These are phyloP conservation scores for Ectropis grisescens DNA, from an alignment of 1,140 invertebrate genomes.

Conservation along the genomic window DNA sequence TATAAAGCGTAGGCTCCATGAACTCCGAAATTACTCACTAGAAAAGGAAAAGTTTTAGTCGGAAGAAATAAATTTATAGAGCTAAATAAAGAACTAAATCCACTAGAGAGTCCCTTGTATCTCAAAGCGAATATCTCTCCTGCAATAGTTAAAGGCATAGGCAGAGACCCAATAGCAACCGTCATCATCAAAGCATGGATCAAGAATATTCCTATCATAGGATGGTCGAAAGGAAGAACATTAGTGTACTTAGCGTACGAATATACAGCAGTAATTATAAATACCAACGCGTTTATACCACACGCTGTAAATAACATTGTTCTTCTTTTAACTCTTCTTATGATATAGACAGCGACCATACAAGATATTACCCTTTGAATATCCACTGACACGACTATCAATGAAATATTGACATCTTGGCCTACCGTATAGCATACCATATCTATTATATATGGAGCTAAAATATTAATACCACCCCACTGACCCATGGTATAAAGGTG, in stretches of 20 bases:
- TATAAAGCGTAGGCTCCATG: constrained; percentile 33
- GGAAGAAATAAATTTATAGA: constrained; percentile 36
- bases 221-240: constrained; percentile 23
- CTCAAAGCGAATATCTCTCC: constrained; percentile 37
- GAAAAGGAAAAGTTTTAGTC: constrained; percentile 28
- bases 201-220: constrained; percentile 20
- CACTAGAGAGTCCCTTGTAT: constrained; percentile 33
- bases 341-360: constrained; percentile 23
- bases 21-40: constrained; percentile 27
- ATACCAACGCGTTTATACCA: constrained; percentile 20
- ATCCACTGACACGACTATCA: constrained; percentile 26
- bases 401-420: constrained; percentile 15
- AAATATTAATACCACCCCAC: constrained; percentile 29
- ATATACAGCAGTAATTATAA: constrained; percentile 24
- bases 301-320: constrained; percentile 26
- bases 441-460: constrained; percentile 28
- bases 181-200: constrained; percentile 35
- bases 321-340: constrained; percentile 30
- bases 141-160: constrained; percentile 33
- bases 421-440: constrained; percentile 25
- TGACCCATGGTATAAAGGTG: constrained; percentile 30
- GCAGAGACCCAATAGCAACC: constrained; percentile 29
- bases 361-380: constrained; percentile 31
- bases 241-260: constrained; percentile 17
- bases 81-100: constrained; percentile 30